Percentiles rank a stretch among this genome's conserved stretches.
These are phyloP conservation scores for Tenthredo amoena DNA, from an alignment of 2,888 invertebrate genomes.

Conservation along the genomic window DNA sequence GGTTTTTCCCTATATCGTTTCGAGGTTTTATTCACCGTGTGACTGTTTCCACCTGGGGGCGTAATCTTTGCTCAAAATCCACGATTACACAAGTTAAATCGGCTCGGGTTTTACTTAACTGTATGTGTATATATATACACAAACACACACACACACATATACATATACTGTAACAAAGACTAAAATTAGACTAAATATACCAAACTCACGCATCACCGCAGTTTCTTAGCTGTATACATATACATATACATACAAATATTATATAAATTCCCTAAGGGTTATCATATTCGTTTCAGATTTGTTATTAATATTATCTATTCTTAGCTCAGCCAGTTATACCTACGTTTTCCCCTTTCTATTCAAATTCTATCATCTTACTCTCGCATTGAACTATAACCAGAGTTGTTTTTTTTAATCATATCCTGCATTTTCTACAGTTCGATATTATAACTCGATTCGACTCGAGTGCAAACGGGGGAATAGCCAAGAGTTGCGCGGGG, in stretches of 20 bases:
- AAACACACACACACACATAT: no score
- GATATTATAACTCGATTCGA: no score
- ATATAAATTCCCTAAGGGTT: no score
- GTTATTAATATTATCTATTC: no score
- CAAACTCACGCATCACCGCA: not conserved
- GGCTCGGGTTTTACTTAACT: slow-evolving; percentile 13
- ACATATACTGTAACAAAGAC: not conserved
- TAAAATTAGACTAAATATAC: slow-evolving; percentile 28
- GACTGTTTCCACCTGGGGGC: slow-evolving; percentile 8
- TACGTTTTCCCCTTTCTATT: no score
- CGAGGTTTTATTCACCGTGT: not conserved
- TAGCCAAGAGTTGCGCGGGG: not conserved
- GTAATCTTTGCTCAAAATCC: slow-evolving; percentile 10
- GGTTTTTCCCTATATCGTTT: not conserved
- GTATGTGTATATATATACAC: no score
- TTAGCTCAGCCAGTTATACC: no score
- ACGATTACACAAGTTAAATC: slow-evolving; percentile 26
- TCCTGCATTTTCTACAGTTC: no score
- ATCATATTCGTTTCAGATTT: no score
- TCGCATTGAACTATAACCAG: no score
- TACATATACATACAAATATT: not conserved
- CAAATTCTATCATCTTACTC: no score
- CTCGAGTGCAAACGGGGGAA: not conserved
- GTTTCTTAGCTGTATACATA: not conserved
- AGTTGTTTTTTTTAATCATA: no score